Percentiles rank a stretch among this genome's conserved stretches.
Conservation (phyloP, 2,888 invertebrate genomes). For the Drosophila pegasa region DNA sequence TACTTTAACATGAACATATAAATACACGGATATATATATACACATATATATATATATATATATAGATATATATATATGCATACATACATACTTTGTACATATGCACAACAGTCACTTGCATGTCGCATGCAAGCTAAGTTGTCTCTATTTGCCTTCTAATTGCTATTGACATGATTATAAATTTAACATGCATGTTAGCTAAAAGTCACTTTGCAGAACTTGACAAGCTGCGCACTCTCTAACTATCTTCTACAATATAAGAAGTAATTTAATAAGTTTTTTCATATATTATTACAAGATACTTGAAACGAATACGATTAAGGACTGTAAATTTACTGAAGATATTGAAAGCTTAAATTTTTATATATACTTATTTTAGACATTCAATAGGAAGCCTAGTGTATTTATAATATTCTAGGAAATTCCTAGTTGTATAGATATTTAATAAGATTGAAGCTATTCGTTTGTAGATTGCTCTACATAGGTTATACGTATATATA, state of each 20-base stretch:
- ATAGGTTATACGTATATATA: no score
- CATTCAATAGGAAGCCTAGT: no score
- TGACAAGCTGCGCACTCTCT: background rate
- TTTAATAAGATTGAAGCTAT: no score
- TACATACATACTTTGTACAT: conserved; percentile 3
- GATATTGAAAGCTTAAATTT: no score
- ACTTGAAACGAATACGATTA: background rate
- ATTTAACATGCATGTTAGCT: conserved; percentile 16
- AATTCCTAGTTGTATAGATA: no score
- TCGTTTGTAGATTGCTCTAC: no score
- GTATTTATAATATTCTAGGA: no score
- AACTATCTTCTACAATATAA: no score
- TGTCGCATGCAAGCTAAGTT: conserved; percentile 14
- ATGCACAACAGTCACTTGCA: conserved; percentile 12
- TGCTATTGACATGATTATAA: conserved; percentile 25
- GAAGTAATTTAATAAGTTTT: background rate
- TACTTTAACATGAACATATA: conserved; percentile 15
- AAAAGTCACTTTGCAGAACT: background rate
- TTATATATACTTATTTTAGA: no score
- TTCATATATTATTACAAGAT: background rate
- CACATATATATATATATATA: conserved; percentile 1
- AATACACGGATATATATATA: conserved; percentile 1
- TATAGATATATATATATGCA: background rate
- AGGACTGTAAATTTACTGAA: background rate
- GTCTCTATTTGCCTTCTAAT: conserved; percentile 15